Conservation (phyloP, 2,113 vertebrate genomes). For the Trinectes maculatus region DNA sequence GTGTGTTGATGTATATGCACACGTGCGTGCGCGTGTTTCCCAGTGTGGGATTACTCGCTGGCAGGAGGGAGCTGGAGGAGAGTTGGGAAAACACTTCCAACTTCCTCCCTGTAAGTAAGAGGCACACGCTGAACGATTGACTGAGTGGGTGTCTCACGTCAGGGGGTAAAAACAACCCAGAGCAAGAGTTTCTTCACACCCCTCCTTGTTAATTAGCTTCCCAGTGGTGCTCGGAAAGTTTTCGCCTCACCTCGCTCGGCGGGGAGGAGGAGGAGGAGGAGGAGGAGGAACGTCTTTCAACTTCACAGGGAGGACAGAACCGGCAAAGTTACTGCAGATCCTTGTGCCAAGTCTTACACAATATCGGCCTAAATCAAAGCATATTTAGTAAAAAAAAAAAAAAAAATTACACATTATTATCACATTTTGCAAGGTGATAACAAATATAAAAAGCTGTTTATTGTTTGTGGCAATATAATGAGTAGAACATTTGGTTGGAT, state of each 20-base stretch:
- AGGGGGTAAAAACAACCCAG: constrained; percentile 75
- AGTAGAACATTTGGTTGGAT: no score
- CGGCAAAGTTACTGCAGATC: constrained; percentile 25
- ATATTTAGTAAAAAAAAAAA: neutral
- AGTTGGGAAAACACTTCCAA: constrained; percentile 44
- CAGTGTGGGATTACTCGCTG: constrained; percentile 8
- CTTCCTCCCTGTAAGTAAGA: constrained; percentile 70
- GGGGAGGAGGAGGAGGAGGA: constrained; percentile 42
- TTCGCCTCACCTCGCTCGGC: constrained; percentile 62
- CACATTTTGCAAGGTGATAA: neutral
- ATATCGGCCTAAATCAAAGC: constrained; percentile 1
- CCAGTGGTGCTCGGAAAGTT: constrained; percentile 62
- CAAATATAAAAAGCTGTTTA: neutral
- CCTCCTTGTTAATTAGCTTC: constrained; percentile 69
- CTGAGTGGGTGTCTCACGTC: constrained; percentile 62
- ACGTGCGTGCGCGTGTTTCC: constrained; percentile 3
- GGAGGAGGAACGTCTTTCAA: constrained; percentile 53
- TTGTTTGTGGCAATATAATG: no score
- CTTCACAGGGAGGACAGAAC: constrained; percentile 39
- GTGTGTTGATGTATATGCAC: no score
- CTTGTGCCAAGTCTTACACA: constrained; percentile 7
- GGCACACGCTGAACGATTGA: constrained; percentile 45
- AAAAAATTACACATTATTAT: neutral
- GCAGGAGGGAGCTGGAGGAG: constrained; percentile 1
- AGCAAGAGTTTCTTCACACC: constrained; percentile 63